Evolutionary conservation across 2,113 vertebrate species (phyloP).

Genomic region (Passer montanus): DNA sequence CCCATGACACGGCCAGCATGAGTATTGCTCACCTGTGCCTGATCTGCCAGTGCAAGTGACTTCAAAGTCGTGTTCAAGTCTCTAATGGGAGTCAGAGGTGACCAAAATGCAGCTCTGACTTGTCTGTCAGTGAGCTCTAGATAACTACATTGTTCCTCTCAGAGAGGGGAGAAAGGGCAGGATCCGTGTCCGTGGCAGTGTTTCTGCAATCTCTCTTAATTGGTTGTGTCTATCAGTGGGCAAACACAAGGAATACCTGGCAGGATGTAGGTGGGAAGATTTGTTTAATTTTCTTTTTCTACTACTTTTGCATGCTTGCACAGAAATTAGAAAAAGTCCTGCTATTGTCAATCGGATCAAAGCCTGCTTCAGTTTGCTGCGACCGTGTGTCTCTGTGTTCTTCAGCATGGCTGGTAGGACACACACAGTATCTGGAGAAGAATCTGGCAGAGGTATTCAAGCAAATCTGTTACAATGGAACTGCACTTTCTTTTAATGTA

Average conservation of each 20-base stretch:
- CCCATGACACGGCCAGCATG: fast-evolving
- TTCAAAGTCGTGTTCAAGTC: not conserved
- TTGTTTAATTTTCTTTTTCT: not conserved
- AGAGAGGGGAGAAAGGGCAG: not conserved
- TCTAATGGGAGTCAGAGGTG: not conserved
- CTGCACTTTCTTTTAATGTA: not conserved
- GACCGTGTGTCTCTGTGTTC: not conserved
- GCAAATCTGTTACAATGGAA: not conserved
- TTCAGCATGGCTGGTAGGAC: not conserved
- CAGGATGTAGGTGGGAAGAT: not conserved
- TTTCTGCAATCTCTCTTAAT: not conserved
- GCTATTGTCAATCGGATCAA: not conserved
- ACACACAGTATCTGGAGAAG: not conserved
- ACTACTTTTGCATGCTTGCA: not conserved
- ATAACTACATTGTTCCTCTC: not conserved
- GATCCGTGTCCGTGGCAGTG: fast-evolving
- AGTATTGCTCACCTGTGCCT: fast-evolving
- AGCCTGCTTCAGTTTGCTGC: not conserved
- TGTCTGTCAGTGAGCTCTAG: not conserved
- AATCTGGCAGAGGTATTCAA: not conserved
- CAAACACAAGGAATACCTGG: not conserved
- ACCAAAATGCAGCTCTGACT: not conserved
- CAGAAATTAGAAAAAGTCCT: not conserved
- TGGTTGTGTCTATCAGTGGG: not conserved
- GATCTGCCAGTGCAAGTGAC: not conserved